Conservation (phyloP, 2,113 vertebrate species). For the Neolamprologus tretocephalus region DNA sequence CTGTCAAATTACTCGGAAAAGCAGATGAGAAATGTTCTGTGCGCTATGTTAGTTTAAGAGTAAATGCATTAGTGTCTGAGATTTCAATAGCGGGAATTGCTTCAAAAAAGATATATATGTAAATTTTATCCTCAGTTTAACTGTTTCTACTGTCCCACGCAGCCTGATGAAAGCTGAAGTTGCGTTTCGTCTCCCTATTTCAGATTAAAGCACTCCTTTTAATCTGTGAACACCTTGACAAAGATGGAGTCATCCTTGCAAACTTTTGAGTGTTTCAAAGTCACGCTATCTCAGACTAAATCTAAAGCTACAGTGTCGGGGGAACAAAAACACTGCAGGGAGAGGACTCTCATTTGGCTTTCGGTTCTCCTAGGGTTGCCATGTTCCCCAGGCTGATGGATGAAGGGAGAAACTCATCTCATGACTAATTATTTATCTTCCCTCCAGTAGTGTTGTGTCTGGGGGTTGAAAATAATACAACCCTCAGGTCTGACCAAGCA, state of each 20-base stretch:
- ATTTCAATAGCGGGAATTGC: background rate
- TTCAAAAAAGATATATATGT: background rate
- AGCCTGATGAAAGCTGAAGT: background rate
- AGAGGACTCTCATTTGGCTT: slow-evolving; percentile 27
- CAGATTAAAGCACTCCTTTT: background rate
- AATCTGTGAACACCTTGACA: background rate
- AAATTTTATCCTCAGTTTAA: background rate
- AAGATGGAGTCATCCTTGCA: background rate
- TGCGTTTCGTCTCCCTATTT: background rate
- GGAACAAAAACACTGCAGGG: slow-evolving; percentile 15
- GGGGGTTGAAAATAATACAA: slow-evolving; percentile 22
- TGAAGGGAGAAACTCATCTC: slow-evolving; percentile 49
- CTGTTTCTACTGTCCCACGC: background rate
- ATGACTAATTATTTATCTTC: slow-evolving; percentile 61
- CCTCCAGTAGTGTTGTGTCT: slow-evolving; percentile 41
- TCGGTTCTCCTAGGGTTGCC: slow-evolving; percentile 1
- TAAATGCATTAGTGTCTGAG: background rate
- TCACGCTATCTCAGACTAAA: background rate
- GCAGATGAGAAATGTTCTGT: background rate
- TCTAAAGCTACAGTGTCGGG: slow-evolving; percentile 3
- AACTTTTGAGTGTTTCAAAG: slow-evolving; percentile 19
- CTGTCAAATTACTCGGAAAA: background rate
- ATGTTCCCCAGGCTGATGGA: slow-evolving; percentile 52
- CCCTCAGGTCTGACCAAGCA: slow-evolving; percentile 17
- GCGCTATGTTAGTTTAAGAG: background rate